Percentiles rank a stretch among this genome's conserved stretches.
These are phyloP conservation scores for Dermochelys coriacea DNA, from an alignment of 2,797 vertebrate species.

Conservation along the genomic window DNA sequence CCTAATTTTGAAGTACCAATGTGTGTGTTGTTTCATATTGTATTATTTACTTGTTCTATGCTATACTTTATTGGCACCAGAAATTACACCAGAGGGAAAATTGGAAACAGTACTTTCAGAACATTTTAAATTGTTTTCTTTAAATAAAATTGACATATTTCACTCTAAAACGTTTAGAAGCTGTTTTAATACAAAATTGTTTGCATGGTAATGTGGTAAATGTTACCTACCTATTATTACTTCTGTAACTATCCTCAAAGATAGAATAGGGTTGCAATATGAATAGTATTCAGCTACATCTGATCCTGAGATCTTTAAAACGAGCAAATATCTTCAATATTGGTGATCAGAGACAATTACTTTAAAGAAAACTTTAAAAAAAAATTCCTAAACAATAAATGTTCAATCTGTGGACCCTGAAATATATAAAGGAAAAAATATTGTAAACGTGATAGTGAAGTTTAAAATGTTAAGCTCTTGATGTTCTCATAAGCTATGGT, in stretches of 20 bases:
- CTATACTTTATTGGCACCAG: background rate
- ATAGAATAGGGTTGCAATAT: background rate
- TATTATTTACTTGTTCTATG: background rate
- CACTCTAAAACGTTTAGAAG: background rate
- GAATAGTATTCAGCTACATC: background rate
- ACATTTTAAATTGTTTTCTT: too few species aligned
- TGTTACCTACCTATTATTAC: background rate
- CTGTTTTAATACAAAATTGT: background rate
- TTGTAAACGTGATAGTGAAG: conserved; percentile 13
- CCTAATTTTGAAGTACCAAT: background rate
- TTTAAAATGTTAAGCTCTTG: background rate
- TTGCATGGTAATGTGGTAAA: background rate
- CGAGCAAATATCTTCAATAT: background rate
- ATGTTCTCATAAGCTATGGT: background rate
- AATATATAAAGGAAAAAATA: background rate
- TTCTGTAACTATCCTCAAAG: background rate
- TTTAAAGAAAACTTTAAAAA: background rate
- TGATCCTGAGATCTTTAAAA: background rate
- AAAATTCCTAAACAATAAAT: background rate
- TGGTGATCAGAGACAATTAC: background rate
- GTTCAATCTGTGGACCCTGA: background rate
- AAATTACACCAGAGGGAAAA: background rate
- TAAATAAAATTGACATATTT: background rate
- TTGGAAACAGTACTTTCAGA: background rate
- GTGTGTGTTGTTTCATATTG: background rate